Evolutionary conservation across 2,113 vertebrate species (phyloP).

Genomic region (Mungos mungo): DNA sequence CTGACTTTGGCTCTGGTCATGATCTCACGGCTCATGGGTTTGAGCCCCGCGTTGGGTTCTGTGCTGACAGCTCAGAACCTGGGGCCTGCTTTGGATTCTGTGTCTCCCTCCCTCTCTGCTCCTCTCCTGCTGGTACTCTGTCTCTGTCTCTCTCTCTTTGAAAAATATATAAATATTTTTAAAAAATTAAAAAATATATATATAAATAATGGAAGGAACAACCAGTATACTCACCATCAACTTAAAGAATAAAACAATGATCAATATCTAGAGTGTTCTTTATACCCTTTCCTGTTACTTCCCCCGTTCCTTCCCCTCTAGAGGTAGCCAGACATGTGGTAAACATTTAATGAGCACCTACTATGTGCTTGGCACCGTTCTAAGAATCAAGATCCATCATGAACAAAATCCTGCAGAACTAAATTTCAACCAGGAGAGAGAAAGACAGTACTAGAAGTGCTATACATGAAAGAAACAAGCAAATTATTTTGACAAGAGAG

Average conservation of each 20-base stretch:
- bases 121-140: background rate
- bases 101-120: background rate
- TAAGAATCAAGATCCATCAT: background rate
- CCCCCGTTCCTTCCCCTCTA: background rate
- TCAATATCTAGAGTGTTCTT: background rate
- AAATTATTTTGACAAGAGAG: background rate
- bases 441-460: background rate
- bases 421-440: background rate
- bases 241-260: background rate
- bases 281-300: background rate
- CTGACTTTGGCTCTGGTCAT: background rate
- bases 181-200: background rate
- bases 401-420: background rate
- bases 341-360: background rate
- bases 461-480: background rate
- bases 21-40: background rate
- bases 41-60: rapidly evolving
- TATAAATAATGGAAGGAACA: background rate
- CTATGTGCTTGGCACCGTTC: background rate
- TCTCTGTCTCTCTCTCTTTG: background rate
- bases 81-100: background rate
- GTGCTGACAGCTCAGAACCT: background rate
- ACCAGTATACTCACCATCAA: background rate
- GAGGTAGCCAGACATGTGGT: background rate
- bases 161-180: no score